phyloP scores from a whole-genome alignment of 2,113 vertebrate genomes.

The Suncus etruscus region DNA sequence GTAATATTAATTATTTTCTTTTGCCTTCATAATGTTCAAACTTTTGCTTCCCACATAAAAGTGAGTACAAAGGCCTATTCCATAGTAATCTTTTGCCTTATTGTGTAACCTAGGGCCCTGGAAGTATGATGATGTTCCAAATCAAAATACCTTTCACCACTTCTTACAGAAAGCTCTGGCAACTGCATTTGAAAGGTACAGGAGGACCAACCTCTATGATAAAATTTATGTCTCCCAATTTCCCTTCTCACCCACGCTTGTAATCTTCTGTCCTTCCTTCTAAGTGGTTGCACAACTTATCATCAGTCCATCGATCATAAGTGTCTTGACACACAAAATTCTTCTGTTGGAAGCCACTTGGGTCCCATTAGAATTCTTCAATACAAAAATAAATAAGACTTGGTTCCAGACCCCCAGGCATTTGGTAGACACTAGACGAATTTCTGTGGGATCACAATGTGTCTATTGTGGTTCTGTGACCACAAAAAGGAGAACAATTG shows the following conservation, averaged over 20 bases:
- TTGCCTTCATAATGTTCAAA: not conserved
- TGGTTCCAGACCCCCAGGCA: not conserved
- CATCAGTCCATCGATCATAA: not conserved
- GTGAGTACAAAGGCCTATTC: not conserved
- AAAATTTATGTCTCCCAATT: not conserved
- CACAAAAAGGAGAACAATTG: not conserved
- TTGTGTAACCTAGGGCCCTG: not conserved
- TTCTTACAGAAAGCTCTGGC: not conserved
- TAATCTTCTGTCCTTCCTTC: not conserved
- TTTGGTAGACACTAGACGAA: not conserved
- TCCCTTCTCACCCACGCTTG: not conserved
- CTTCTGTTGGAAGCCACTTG: not conserved
- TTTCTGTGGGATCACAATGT: not conserved
- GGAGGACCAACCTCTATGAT: not conserved
- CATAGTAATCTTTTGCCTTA: not conserved
- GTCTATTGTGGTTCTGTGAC: not conserved
- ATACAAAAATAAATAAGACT: not conserved
- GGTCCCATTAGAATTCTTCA: not conserved
- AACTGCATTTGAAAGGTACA: not conserved
- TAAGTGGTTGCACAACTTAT: not conserved
- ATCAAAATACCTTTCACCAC: not conserved
- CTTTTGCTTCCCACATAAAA: not conserved
- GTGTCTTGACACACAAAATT: not conserved
- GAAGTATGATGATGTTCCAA: constrained; percentile 1
- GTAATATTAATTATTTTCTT: not conserved